Evolutionary conservation across 2,888 invertebrate species (phyloP).

Genomic region (Oasisia sp.): DNA sequence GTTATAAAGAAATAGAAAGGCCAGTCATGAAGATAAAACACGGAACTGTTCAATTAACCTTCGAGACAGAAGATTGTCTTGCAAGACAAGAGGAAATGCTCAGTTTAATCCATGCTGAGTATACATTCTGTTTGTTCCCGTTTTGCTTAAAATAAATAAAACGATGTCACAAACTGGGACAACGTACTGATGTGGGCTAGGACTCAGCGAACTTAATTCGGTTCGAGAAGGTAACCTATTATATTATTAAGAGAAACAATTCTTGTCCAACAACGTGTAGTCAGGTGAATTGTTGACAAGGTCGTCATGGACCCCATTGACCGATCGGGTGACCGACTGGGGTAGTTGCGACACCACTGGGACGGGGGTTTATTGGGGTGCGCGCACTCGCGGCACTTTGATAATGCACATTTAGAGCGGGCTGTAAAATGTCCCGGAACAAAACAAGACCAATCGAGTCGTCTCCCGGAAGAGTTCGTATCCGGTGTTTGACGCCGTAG

Average conservation of each 20-base stretch:
- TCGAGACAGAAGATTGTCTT: background rate
- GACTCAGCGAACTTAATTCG: background rate
- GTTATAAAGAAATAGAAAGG: background rate
- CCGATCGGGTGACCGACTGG: background rate
- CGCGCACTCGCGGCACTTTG: background rate
- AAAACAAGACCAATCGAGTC: slow-evolving; percentile 5
- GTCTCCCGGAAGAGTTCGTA: slow-evolving; percentile 2
- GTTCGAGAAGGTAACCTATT: background rate
- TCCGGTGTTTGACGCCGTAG: background rate
- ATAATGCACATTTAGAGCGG: background rate
- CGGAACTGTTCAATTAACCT: background rate
- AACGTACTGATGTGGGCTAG: background rate
- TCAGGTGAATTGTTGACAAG: background rate
- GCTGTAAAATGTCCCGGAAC: background rate
- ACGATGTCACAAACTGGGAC: background rate
- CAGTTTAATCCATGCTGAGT: background rate
- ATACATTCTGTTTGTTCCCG: background rate
- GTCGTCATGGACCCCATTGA: background rate
- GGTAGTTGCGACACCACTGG: background rate
- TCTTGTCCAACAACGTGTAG: background rate
- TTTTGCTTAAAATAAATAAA: background rate
- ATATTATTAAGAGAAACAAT: background rate
- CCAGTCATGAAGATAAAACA: background rate
- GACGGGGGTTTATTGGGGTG: background rate
- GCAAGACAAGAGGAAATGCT: background rate